Conservation (phyloP, 2,888 invertebrate species). For the Xanthorhoe designata region DNA sequence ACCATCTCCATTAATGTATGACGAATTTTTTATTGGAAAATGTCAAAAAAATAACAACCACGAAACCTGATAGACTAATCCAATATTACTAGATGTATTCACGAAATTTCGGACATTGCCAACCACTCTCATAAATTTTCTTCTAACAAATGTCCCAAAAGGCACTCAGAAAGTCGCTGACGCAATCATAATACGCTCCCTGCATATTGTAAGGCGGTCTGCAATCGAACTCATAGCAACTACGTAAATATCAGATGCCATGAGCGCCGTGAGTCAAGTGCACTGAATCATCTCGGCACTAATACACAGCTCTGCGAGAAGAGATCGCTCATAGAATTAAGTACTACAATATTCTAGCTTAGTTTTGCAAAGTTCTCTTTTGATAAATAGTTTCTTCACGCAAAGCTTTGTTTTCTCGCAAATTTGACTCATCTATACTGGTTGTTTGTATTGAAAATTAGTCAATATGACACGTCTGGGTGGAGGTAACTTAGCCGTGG, state of each 20-base stretch:
- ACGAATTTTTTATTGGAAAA: too few species aligned
- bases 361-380: background rate
- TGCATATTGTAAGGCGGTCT: constrained; percentile 24
- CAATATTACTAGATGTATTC: background rate
- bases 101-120: background rate
- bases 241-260: constrained; percentile 42
- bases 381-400: background rate
- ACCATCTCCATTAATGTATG: too few species aligned
- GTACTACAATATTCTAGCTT: background rate
- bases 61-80: too few species aligned
- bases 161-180: constrained; percentile 18
- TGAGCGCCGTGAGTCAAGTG: constrained; percentile 44
- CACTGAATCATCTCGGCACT: constrained; percentile 50
- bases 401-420: too few species aligned
- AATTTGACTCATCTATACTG: too few species aligned
- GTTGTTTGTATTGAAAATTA: too few species aligned
- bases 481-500: too few species aligned
- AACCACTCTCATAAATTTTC: background rate
- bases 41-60: too few species aligned
- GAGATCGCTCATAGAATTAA: constrained; percentile 4
- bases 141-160: constrained; percentile 7
- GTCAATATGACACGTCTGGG: too few species aligned
- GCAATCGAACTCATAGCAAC: constrained; percentile 29
- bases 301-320: constrained; percentile 17
- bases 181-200: constrained; percentile 19